Conservation (phyloP, 2,113 vertebrate species). For the Pao palembangensis region DNA sequence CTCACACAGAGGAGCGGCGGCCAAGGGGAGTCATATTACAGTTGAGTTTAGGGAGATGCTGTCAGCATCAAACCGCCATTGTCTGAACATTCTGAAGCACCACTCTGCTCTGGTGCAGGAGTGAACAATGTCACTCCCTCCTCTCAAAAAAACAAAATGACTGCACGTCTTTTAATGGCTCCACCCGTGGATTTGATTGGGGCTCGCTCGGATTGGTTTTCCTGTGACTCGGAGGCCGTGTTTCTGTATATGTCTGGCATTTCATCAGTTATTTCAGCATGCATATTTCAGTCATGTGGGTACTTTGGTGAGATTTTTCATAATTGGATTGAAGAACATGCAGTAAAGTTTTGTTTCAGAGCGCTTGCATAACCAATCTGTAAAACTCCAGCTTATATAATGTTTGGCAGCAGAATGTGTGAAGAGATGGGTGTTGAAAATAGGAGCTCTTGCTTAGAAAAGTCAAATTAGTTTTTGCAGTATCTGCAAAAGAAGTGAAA, state of each 20-base stretch:
- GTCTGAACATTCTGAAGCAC: constrained; percentile 55
- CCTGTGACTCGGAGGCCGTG: not conserved
- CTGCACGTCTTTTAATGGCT: constrained; percentile 42
- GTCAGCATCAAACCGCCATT: constrained; percentile 57
- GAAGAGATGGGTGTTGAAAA: constrained; percentile 22
- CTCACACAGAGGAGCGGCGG: no score
- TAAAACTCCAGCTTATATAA: constrained; percentile 50
- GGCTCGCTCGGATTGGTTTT: constrained; percentile 14
- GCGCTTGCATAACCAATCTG: constrained; percentile 24
- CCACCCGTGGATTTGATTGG: constrained; percentile 16
- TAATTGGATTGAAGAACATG: no score
- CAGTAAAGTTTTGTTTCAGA: not conserved
- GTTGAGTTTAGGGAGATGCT: constrained; percentile 31
- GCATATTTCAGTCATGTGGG: not conserved
- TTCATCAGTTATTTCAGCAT: not conserved
- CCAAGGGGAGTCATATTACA: constrained; percentile 46
- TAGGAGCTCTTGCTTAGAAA: constrained; percentile 23
- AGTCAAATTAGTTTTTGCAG: constrained; percentile 28
- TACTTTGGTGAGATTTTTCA: constrained; percentile 8
- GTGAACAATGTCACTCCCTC: constrained; percentile 51
- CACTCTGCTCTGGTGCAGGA: constrained; percentile 43
- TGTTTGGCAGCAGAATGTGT: constrained; percentile 19
- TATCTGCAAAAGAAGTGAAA: not conserved
- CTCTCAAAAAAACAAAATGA: constrained; percentile 19
- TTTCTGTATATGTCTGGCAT: constrained; percentile 6